Evolutionary conservation across 1,140 invertebrate genomes (phyloP), one percentile per base, ranked within the genome.

Genomic region (Leptinotarsa defecta): DNA sequence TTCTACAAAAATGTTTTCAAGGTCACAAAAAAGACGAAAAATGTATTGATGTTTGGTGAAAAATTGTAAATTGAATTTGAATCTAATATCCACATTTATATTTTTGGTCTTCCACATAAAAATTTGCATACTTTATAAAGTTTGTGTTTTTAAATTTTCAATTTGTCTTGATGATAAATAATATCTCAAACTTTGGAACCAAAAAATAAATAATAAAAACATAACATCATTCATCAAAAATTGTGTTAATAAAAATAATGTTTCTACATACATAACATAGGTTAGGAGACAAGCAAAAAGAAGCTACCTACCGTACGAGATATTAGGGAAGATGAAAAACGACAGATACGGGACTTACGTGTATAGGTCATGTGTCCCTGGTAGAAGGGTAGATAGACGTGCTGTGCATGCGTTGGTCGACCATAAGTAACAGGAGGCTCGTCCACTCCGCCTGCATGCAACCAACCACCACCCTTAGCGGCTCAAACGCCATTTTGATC

Each of bases 341-440:
- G 17, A 69, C 48, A 70, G 71, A 34, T 76, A 71, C 71, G 84
- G 81, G 86, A 93, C 92, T 94, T 93, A 94, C 92, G 88, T 87
- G 90, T 91, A 83, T 91, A 91, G 86, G 89, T 90, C 89, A 91
- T 92, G 87, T 91, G 90, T 84, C 92, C 92, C 86, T 93, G 91
- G 88, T 90, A 93, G 89, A 91, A 93, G 85, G 92, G 92, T 86
- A 93, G 89, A 86, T 93, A 93, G 85, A 94, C 90, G 86, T 93
- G 91, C 88, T 92, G 91, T 82, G 92, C 91, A 87, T 92, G 90
- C 84, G 92, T 87, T 79, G 92, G 92, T 86, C 90, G 88, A 84
- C 90, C 90, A 85, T 90, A 91, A 85, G 80, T 81, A 77, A 85
- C 82, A 68, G 81, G 83, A 74, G 82, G 84, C 79, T 85, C 84